Evolutionary conservation across 2,113 vertebrate species (phyloP).

Genomic region (Sinosuthora webbiana): DNA sequence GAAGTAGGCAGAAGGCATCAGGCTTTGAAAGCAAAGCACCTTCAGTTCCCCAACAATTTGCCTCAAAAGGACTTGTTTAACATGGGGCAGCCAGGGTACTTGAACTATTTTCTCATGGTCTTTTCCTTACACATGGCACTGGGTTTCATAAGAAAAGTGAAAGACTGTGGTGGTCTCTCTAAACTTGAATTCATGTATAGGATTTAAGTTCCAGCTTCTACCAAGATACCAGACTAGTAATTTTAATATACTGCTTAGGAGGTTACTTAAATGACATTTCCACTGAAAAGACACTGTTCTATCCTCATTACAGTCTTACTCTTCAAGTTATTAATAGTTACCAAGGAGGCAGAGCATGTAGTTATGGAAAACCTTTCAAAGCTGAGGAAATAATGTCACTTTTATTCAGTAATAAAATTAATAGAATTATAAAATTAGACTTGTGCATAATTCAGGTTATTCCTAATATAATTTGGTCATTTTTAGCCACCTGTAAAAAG

Average conservation of each 20-base stretch:
- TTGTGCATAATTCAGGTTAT: conserved; percentile 46
- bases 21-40: neutral
- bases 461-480: neutral
- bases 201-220: neutral
- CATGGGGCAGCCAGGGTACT: neutral
- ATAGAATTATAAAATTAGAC: conserved; percentile 41
- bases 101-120: neutral
- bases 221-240: neutral
- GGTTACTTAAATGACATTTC: neutral
- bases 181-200: neutral
- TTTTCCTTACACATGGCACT: neutral
- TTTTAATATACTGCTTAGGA: neutral
- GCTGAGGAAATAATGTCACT: neutral
- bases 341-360: neutral
- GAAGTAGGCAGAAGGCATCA: neutral
- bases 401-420: conserved; percentile 29
- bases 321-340: conserved; percentile 3
- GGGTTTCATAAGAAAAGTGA: neutral
- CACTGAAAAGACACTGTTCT: neutral
- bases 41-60: neutral
- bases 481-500: neutral
- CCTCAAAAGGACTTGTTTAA: neutral
- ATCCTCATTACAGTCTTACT: neutral
- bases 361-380: neutral
- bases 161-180: neutral